Evolutionary conservation across 1,140 invertebrate species (phyloP), one percentile per base, ranked within the genome.

Genomic region (Drosophila murphyi): DNA sequence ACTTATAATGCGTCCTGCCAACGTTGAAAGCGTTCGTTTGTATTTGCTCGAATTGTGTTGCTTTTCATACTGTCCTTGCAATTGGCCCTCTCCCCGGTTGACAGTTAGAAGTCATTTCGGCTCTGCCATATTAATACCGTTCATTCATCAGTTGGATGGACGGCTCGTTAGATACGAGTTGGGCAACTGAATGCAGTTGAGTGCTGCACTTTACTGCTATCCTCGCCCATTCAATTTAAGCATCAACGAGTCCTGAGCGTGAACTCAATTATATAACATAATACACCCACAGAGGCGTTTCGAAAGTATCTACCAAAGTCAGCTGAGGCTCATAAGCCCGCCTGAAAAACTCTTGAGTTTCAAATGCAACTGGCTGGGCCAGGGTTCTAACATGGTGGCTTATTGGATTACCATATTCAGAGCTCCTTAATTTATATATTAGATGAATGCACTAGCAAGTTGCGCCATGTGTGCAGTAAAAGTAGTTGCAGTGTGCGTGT

Each of bases 71-170:
- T 12, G 12, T 20, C 20, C 20, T 20, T 20, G 20, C 34, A 56
- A 45, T 52, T 29, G 50, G 4, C 41, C 29, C 31, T 35, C 6
- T 29, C n/a, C 20, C 3, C 5, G 7, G 6, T 31, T 59, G 48
- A 64, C 5, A 34, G 35, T 12, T 39, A 61, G 50, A 56, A 76
- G 74, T 65, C 73, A 62, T 50, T 48, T 20, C 68, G 76, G 60
- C 72, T 65, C 77, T 67, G 68, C 34, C 77, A 77, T 74, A 77
- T 79, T 79, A 79, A 79, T 79, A 74, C 64, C 52, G 29, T 50
- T 48, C 77, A 79, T 79, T 77, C 77, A 79, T 79, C 77, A 79
- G 63, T 29, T 60, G 43, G 68, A 67, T 47, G 52, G n/a, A 63
- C 34, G 31, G 34, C 45, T 39, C 54, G 39, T 72, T 73, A 72